Conservation (phyloP, 1,140 invertebrate genomes). For the Trissolcus basalis region DNA sequence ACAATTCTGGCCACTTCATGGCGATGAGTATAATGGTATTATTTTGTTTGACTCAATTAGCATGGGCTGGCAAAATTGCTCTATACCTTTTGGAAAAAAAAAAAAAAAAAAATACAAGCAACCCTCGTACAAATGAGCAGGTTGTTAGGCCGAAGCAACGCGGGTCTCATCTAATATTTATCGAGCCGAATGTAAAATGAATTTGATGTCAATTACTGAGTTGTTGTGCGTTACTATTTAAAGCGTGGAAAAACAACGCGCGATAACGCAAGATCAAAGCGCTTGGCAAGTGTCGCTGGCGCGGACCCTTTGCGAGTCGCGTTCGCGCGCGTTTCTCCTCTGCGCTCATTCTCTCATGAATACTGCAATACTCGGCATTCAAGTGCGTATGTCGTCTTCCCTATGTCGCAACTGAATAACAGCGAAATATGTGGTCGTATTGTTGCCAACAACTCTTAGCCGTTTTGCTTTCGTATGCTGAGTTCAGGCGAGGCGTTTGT, state of each 20-base stretch:
- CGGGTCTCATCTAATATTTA: slow-evolving; percentile 47
- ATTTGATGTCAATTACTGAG: slow-evolving; percentile 49
- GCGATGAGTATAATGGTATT: background rate
- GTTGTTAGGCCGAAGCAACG: background rate
- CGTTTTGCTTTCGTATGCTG: slow-evolving; percentile 38
- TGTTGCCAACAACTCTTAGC: slow-evolving; percentile 38
- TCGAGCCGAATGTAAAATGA: slow-evolving; percentile 32
- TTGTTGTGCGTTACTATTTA: slow-evolving; percentile 29
- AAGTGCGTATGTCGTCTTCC: slow-evolving; percentile 40
- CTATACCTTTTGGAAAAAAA: background rate
- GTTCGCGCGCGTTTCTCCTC: slow-evolving; percentile 60
- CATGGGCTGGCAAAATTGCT: too few relatives aligned
- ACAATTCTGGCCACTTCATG: background rate
- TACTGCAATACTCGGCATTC: slow-evolving; percentile 62
- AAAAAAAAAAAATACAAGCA: background rate
- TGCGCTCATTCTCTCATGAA: slow-evolving; percentile 60
- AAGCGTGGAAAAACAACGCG: slow-evolving; percentile 43
- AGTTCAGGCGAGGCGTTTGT: slow-evolving; percentile 51
- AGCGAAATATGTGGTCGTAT: slow-evolving; percentile 44
- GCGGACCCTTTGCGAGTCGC: slow-evolving; percentile 60
- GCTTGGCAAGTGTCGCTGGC: slow-evolving; percentile 50
- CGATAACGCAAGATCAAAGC: slow-evolving; percentile 49
- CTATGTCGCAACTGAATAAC: slow-evolving; percentile 24
- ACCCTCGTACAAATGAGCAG: slow-evolving; percentile 2
- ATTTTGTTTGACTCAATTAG: background rate